Conservation (phyloP, 1,140 invertebrate species). For the Calliopsis andreniformis region DNA sequence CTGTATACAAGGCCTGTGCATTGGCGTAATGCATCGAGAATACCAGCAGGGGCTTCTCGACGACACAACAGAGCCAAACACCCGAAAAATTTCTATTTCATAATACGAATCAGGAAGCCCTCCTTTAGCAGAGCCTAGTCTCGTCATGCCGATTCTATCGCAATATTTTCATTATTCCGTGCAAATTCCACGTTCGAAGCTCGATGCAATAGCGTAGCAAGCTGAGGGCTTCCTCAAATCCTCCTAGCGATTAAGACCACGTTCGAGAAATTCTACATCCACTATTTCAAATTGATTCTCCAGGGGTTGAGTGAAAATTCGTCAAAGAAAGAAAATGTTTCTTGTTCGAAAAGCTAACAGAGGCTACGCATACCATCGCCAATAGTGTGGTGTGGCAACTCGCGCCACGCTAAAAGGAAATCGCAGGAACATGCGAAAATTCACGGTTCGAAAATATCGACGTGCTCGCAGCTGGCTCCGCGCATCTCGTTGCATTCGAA, state of each 20-base stretch:
- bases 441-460: constrained; percentile 20
- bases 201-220: background rate
- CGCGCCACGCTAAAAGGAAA: constrained; percentile 46
- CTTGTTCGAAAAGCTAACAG: background rate
- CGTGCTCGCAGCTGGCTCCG: no score
- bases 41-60: background rate
- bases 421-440: constrained; percentile 47
- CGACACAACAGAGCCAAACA: background rate
- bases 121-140: background rate
- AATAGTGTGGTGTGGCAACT: constrained; percentile 12
- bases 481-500: background rate
- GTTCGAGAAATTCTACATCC: background rate
- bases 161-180: background rate
- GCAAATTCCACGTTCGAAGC: background rate
- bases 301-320: constrained; percentile 16
- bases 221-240: no score
- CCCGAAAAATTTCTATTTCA: background rate
- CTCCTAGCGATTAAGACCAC: background rate
- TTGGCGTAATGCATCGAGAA: constrained; percentile 26
- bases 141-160: no score
- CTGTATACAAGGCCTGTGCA: constrained; percentile 26
- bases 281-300: background rate
- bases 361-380: background rate
- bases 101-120: no score
- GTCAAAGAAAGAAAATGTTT: background rate